Conservation (phyloP, 1,140 invertebrate genomes). For the Leptinotarsa lineolata region DNA sequence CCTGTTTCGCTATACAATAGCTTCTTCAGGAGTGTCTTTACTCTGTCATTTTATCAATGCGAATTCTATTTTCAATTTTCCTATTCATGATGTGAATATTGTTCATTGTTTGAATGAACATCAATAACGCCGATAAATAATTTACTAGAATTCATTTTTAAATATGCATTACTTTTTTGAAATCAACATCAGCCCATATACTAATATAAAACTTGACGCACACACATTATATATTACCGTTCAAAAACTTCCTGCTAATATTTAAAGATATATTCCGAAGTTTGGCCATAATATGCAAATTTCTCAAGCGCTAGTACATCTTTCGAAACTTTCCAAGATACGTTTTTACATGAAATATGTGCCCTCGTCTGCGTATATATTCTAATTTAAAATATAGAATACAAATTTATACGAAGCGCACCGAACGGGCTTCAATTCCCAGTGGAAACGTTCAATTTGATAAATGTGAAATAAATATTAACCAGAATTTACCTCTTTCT, state of each 20-base stretch:
- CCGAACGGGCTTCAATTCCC: slow-evolving; percentile 52
- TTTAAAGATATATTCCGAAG: slow-evolving; percentile 50
- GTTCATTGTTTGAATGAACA: too few relatives aligned
- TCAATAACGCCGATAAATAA: too few relatives aligned
- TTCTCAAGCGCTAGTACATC: slow-evolving; percentile 46
- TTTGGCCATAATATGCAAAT: slow-evolving; percentile 54
- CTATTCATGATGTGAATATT: too few relatives aligned
- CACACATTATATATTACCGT: slow-evolving; percentile 41
- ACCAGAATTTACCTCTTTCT: slow-evolving; percentile 47
- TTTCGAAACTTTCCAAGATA: slow-evolving; percentile 50
- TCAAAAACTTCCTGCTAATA: slow-evolving; percentile 43
- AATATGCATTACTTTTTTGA: too few relatives aligned
- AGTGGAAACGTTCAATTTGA: slow-evolving; percentile 54
- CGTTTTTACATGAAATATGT: slow-evolving; percentile 56
- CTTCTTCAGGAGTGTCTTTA: too few relatives aligned
- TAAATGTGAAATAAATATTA: slow-evolving; percentile 56
- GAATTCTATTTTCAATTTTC: too few relatives aligned
- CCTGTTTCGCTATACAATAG: too few relatives aligned
- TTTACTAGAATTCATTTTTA: too few relatives aligned
- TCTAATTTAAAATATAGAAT: slow-evolving; percentile 58
- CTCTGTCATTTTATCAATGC: too few relatives aligned
- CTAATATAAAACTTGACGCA: slow-evolving; percentile 19
- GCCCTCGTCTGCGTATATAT: slow-evolving; percentile 53
- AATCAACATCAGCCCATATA: not conserved
- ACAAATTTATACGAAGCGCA: slow-evolving; percentile 54